Percentiles rank a stretch among this genome's conserved stretches.
Evolutionary conservation across 1,140 invertebrate species (phyloP).

Genomic region (Papilio polytes): DNA sequence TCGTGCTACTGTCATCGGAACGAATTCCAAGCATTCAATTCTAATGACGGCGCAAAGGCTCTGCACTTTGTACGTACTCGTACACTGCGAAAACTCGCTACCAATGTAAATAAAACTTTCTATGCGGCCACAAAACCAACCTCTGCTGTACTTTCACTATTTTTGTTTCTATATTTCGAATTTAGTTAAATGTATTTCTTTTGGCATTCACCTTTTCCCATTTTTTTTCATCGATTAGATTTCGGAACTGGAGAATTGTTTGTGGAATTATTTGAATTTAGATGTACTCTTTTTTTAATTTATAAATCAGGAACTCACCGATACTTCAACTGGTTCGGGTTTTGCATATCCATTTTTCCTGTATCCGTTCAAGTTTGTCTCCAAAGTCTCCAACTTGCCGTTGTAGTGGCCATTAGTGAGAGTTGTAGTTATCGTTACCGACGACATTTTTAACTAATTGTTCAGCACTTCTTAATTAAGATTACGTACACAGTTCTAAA

Average conservation of each 20-base stretch:
- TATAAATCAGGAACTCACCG: conserved; percentile 55
- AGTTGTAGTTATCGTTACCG: conserved; percentile 73
- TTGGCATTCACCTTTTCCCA: not conserved
- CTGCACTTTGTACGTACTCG: conserved; percentile 2
- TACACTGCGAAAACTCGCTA: conserved; percentile 26
- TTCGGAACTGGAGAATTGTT: not conserved
- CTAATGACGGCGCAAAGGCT: conserved; percentile 29
- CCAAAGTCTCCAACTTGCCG: conserved; percentile 67
- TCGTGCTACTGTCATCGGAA: conserved; percentile 11
- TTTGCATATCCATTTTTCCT: conserved; percentile 73
- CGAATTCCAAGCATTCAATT: conserved; percentile 20
- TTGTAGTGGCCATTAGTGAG: conserved; percentile 71
- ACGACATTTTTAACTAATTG: conserved; percentile 65
- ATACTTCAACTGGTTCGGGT: conserved; percentile 53
- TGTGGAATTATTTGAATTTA: not conserved
- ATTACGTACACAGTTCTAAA: conserved; percentile 42
- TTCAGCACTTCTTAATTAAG: conserved; percentile 45
- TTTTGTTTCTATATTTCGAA: conserved; percentile 3
- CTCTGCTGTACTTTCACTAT: conserved; percentile 32
- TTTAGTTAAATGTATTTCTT: not conserved
- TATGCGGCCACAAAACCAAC: conserved; percentile 23
- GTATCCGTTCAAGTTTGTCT: conserved; percentile 68
- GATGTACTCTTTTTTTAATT: not conserved
- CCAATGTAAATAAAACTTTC: conserved; percentile 39
- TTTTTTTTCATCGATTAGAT: not conserved